Conservation (phyloP, 64 coral and sea anemone genomes). For the Stichodactyla mertensii region DNA sequence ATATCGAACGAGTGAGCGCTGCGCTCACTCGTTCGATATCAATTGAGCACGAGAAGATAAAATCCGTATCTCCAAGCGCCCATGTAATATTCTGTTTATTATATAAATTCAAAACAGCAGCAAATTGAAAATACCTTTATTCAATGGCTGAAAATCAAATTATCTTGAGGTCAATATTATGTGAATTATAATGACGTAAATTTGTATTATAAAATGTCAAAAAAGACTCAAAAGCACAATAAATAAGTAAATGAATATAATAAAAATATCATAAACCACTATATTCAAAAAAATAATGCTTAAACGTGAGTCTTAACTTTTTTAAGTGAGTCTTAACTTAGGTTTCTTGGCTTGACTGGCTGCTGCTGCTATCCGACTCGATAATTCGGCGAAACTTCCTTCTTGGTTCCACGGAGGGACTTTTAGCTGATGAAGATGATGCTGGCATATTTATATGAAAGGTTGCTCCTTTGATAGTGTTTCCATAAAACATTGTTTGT, state of each 20-base stretch:
- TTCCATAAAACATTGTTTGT: constrained; percentile 41
- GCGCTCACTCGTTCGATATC: too few species aligned
- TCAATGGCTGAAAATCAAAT: too few species aligned
- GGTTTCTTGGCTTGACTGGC: constrained; percentile 5
- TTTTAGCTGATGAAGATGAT: neutral
- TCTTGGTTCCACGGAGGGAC: neutral
- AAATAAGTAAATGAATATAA: neutral
- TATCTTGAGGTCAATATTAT: too few species aligned
- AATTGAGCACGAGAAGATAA: too few species aligned
- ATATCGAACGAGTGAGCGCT: too few species aligned
- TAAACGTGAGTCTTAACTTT: too few species aligned
- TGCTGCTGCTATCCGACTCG: constrained; percentile 6
- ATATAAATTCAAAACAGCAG: too few species aligned
- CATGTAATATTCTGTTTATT: too few species aligned
- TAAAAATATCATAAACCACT: too few species aligned
- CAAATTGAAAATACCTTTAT: too few species aligned
- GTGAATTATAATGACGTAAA: constrained; percentile 7
- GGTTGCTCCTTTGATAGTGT: constrained; percentile 12
- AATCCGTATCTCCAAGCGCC: too few species aligned
- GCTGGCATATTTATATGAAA: constrained; percentile 22
- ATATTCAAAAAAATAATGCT: too few species aligned
- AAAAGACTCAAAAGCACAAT: neutral
- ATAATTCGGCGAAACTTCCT: constrained; percentile 19
- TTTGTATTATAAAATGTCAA: constrained; percentile 7
- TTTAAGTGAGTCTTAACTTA: constrained; percentile 10